Evolutionary conservation across 1,140 invertebrate species (phyloP), one percentile per base, ranked within the genome.

Genomic region (Trachelipus rathkii): DNA sequence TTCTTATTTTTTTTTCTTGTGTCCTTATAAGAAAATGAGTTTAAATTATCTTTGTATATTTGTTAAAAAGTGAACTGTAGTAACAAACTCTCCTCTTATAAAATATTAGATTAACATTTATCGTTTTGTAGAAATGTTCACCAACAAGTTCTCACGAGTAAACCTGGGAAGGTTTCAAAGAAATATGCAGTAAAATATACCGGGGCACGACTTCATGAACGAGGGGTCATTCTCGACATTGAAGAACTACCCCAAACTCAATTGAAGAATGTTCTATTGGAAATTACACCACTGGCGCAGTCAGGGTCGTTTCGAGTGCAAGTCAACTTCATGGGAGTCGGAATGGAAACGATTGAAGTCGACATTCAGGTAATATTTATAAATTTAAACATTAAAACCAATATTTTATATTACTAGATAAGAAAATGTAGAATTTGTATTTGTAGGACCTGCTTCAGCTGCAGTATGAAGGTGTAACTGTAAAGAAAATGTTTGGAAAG

Each of bases 401-500:
- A 33, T 33, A 33, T 33, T 33, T n/a, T 15, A n/a, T 60, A 8
- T 50, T 13, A 13, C n/a, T 69, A 9, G 6, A 21, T 24, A 60
- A 15, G 21, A 46, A 44, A 43, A 45, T 44, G 71, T 21, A 24
- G 4, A 21, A 15, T 72, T 44, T 21, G 13, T 66, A 8, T 76
- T 87, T 87, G 74, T 84, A 93, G 86, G 89, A 92, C 82, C 85
- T 94, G 19, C 86, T 94, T 1, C 90, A 92, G 82, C 85, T 92
- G 50, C 92, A 94, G 83, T 93, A 91, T 83, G 92, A 94, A 82
- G 92, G 92, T 67, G 89, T 90, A 11, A 86, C 90, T 10, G 89
- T 92, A 2, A 92, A 92, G 88, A 89, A 92, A 81, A 90, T 93
- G 87, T 93, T 93, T 84, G 91, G 90, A 13, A 91, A 90, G 84